Evolutionary conservation across 2,113 vertebrate species (phyloP), one percentile per base, ranked within the genome.

Genomic region (Pangasianodon gigas): DNA sequence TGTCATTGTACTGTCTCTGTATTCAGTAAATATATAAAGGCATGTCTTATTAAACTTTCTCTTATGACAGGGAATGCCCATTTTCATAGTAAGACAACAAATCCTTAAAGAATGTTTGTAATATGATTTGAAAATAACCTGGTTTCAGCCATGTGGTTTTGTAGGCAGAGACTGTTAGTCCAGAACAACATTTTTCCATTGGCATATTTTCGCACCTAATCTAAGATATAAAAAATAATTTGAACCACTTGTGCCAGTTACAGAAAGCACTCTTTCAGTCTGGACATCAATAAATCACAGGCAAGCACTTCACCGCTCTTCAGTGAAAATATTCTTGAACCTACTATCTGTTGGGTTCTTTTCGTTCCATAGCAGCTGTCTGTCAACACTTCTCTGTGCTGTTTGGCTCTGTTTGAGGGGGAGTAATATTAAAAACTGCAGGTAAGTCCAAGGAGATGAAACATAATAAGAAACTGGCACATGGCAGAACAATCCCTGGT

Each of bases 391-490:
- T 89, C 60, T 24, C 21, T 90, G 58, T 92, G 58, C 91, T 83
- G 18, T 93, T 89, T 83, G 84, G 86, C 87, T 84, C 58, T 44
- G 37, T 56, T 83, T 80, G 89, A 89, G 92, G 85, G 87, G 44
- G 37, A 85, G 29, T 52, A 74, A 74, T 60, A 54, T 58, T 89
- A 86, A 79, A 94, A 91, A 91, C 87, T 54, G 74, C 46, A 84
- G 77, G 67, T 56, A 86, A 89, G 58, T 94, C 93, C 79, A 74
- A 87, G 88, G 88, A 92, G 92, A 94, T 89, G 71, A 77, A 88
- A 93, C 19, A 93, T 91, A 90, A 92, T 83, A 84, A 83, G 4
- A 91, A 94, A 95, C 94, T 96, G 96, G 96, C 95, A 96, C 95
- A 93, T 93, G 94, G 94, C 93, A 90, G 91, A 86, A 88, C 77